Evolutionary conservation across 2,888 invertebrate genomes (phyloP), one percentile per base, ranked within the genome.

Genomic region (Xylocampa areola): DNA sequence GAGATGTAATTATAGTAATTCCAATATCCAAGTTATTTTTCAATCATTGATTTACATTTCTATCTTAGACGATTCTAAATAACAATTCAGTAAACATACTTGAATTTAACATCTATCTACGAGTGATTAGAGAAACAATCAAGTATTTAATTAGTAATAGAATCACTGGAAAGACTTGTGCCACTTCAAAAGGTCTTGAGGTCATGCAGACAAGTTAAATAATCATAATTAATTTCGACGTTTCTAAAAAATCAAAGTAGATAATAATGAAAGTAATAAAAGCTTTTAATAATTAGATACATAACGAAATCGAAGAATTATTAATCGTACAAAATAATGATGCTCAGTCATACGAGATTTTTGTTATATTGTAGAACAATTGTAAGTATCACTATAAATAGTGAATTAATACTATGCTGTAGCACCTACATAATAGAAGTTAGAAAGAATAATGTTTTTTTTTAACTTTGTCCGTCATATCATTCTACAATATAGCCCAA

Each of bases 151-250:
- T 43, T 66, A 25, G 8, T 44, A 51, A 32, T 25, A 48, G 4
- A 52, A 53, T 61, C 68, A 69, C 68, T 70, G 68, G 71, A 45
- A 59, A 7, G 11, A 47, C 4, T 54, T 59, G 33, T 45, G 37
- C 53, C 36, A 50, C 17, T 50, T 41, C 8, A 67, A 65, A 49
- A 37, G 23, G 29, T 39, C 14, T 25, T 14, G n/a, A 49, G 11
- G 29, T 36, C 11, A 36, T 44, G 40, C 3, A 6, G 6, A 36
- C 4, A 23, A 36, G 32, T 25, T 40, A 36, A n/a, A 45, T 43
- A 23, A 25, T 3, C 7, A 41, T 36, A 41, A 14, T 57, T 10
- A 25, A 30, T 14, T 47, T 23, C 47, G 41, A 43, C 17, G 4
- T 33, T 57, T 36, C 2, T 44, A 45, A 25, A 36, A 62, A 2